Evolutionary conservation across 2,888 invertebrate species (phyloP), one percentile per base, ranked within the genome.

Genomic region (Lasius platythorax): DNA sequence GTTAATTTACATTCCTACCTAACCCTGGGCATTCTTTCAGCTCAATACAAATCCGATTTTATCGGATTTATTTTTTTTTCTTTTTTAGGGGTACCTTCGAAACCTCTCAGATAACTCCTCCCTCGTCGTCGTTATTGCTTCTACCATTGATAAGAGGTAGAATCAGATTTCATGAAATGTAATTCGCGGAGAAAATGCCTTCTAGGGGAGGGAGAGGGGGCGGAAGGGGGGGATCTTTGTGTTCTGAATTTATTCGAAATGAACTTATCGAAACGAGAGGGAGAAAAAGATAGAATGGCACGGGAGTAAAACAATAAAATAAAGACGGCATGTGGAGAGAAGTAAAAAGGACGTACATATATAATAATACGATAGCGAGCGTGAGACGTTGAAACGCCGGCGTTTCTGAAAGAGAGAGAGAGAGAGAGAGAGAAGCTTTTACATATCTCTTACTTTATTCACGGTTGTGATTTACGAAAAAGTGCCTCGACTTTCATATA

Each of bases 1-100:
- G 79, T 88, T 87, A 89, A 90, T 89, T 88, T 88, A 85, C 83
- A 84, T 86, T 84, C 66, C 67, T 53, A 67, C 67, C 64, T 37
- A 53, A 78, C 50, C 70, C 74, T 37, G 28, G 76, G 46, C 72
- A 63, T 72, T 81, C 79, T 72, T 18, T 18, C 43, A 23, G 79
- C 50, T 61, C 66, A 56, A 75, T 70, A 72, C 66, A 83, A 83
- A 37, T 72, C 79, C 28, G 67, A 53, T 82, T 72, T 81, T 72
- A 72, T 81, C 61, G 76, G 76, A 82, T 75, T 72, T 53, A n/a
- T 82, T 75, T 64, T 63, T 50, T 50, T 64, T 64, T 63, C 18
- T 50, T 64, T 50, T 50, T 18, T 43, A 50, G 76, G 11, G 9
- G 23, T 8, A 23, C 33, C 64, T n/a, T 56, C 15, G 46, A 67